Conservation (phyloP, 2,113 vertebrate genomes). For the Cheilinus undulatus region DNA sequence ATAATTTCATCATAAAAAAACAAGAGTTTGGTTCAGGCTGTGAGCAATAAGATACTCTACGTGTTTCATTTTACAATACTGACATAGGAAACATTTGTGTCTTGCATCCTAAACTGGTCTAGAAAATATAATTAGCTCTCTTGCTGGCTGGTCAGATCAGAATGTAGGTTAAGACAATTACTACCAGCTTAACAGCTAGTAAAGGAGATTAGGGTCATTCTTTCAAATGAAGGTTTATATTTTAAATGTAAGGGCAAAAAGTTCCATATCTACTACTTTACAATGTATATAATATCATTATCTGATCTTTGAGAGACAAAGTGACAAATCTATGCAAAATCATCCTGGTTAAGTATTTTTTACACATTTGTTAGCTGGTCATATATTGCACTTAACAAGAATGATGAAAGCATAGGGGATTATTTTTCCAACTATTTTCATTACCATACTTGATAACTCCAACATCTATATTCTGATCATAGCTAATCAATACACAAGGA, state of each 20-base stretch:
- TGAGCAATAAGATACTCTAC: background rate
- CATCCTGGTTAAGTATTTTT: too few species aligned
- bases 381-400: too few species aligned
- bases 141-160: slow-evolving; percentile 32
- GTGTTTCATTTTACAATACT: background rate
- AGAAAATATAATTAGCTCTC: slow-evolving; percentile 21
- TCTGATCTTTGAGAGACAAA: too few species aligned
- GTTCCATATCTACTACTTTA: background rate
- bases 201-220: slow-evolving; percentile 53
- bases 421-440: background rate
- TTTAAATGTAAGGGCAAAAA: background rate
- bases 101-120: slow-evolving; percentile 5
- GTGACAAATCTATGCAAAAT: too few species aligned
- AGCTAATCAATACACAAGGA: background rate
- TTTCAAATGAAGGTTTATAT: slow-evolving; percentile 7
- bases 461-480: background rate
- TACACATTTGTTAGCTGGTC: too few species aligned
- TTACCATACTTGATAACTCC: background rate
- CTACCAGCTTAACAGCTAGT: slow-evolving; percentile 53
- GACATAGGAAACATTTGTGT: background rate
- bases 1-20: background rate
- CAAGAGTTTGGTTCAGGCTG: background rate
- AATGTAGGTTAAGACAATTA: slow-evolving; percentile 82
- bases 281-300: too few species aligned
- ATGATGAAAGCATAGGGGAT: too few species aligned